A percentile compares a stretch with the other conserved stretches of the same genome.
Conservation (phyloP, 35 echinoderm and acorn worm genomes). For the Ptychodera flava region DNA sequence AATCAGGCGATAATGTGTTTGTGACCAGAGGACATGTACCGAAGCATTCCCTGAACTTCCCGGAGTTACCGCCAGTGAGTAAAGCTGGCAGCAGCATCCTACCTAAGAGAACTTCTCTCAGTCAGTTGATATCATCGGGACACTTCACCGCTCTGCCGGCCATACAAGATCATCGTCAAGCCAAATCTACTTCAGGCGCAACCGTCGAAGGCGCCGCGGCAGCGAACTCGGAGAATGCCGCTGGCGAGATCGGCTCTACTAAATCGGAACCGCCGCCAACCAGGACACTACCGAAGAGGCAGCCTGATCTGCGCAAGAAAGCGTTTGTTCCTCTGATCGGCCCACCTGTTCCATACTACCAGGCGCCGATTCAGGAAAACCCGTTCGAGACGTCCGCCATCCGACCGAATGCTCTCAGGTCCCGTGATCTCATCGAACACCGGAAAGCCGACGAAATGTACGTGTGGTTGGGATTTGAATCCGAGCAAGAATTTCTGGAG, state of each 20-base stretch:
- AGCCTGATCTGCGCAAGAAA: neutral
- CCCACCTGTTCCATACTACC: neutral
- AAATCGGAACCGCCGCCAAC: neutral
- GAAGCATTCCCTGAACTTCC: neutral
- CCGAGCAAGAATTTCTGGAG: neutral
- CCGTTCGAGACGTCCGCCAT: neutral
- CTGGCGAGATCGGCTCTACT: neutral
- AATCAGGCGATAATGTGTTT: neutral
- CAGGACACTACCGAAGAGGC: neutral
- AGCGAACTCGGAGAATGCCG: neutral
- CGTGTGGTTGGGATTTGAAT: neutral
- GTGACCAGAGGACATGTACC: neutral
- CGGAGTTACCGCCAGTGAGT: neutral
- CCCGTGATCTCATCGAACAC: neutral
- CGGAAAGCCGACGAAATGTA: neutral
- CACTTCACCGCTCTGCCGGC: neutral
- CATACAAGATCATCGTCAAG: neutral
- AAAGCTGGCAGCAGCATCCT: neutral
- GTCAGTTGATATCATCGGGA: neutral
- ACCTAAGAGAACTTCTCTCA: neutral
- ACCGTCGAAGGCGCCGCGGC: no score
- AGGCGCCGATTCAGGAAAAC: neutral
- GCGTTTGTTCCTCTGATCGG: neutral
- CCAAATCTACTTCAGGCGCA: neutral
- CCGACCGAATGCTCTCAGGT: neutral